Conservation (phyloP, 2,797 vertebrate genomes). For the Podargus strigoides region DNA sequence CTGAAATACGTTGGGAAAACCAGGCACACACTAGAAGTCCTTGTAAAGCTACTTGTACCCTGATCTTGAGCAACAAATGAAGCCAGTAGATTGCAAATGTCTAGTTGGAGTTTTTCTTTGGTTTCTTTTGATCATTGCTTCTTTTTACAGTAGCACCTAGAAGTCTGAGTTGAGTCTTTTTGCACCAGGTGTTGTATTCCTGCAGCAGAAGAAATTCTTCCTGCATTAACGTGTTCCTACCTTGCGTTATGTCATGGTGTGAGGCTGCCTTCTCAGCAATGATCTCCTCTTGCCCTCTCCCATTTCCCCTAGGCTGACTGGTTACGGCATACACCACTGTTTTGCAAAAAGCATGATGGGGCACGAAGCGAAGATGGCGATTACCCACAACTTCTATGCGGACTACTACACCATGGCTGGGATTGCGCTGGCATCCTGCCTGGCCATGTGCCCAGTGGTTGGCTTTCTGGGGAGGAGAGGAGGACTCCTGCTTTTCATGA, state of each 20-base stretch:
- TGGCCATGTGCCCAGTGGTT: constrained; percentile 91
- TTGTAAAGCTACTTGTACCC: neutral
- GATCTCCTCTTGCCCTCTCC: neutral
- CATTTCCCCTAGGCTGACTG: constrained; percentile 83
- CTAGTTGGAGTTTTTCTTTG: neutral
- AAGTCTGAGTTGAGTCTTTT: neutral
- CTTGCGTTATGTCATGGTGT: rapidly evolving
- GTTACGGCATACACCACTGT: constrained; percentile 96
- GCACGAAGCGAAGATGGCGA: constrained; percentile 79
- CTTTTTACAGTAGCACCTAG: neutral
- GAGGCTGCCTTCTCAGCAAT: neutral
- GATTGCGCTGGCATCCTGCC: constrained; percentile 88
- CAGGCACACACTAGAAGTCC: rapidly evolving
- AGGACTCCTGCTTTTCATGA: constrained; percentile 95
- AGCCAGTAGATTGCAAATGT: neutral
- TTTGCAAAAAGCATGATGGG: constrained; percentile 96
- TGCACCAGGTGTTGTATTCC: neutral
- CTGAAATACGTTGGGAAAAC: neutral
- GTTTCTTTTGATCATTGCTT: neutral
- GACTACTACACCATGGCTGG: constrained; percentile 94
- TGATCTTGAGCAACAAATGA: neutral
- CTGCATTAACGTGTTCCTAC: rapidly evolving
- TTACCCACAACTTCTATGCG: constrained; percentile 90
- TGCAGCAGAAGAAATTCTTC: neutral
- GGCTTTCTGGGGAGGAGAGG: constrained; percentile 91